Evolutionary conservation across 53 echinoderm and acorn worm species (phyloP).

Genomic region (Antedon mediterranea): DNA sequence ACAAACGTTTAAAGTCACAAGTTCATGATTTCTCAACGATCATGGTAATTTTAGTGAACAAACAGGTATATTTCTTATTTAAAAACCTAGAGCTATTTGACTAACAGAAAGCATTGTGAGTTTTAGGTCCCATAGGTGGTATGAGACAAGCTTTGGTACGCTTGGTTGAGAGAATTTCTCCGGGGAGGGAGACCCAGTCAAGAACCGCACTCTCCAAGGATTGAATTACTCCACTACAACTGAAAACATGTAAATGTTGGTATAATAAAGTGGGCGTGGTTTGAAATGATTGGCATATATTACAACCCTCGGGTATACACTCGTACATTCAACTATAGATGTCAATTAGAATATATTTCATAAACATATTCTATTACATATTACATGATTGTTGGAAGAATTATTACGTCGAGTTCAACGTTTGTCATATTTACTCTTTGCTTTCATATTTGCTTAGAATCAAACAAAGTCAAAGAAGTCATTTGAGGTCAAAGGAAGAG

Average conservation of each 20-base stretch:
- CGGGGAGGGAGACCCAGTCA: not conserved
- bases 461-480: not conserved
- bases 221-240: not conserved
- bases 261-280: not conserved
- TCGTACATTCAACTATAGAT: not conserved
- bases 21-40: not conserved
- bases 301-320: not conserved
- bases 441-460: not conserved
- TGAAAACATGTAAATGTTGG: no score
- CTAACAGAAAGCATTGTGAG: not conserved
- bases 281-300: not conserved
- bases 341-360: not conserved
- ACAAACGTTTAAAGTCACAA: not conserved
- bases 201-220: not conserved
- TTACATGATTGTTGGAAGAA: not conserved
- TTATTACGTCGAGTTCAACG: not conserved
- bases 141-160: not conserved
- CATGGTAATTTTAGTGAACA: not conserved
- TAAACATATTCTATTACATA: not conserved
- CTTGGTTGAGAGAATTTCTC: not conserved
- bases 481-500: not conserved
- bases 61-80: not conserved
- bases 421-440: not conserved
- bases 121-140: not conserved
- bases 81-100: not conserved